Evolutionary conservation across 1,140 invertebrate species (phyloP).

Genomic region (Drosophila miranda): DNA sequence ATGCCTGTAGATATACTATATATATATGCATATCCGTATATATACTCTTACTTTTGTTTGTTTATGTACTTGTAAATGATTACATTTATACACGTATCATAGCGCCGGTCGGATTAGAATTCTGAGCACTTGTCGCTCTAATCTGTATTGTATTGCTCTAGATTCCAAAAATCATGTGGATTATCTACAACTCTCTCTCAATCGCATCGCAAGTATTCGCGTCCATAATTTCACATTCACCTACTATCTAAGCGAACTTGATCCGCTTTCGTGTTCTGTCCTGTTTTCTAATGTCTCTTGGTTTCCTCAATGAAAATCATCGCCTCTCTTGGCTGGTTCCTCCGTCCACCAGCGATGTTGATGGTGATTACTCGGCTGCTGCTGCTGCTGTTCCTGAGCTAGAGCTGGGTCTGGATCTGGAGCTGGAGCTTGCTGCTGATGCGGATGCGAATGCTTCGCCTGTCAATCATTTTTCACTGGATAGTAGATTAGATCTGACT

Average conservation of each 20-base stretch:
- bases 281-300: constrained; percentile 28
- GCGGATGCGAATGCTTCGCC: constrained; percentile 60
- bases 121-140: constrained; percentile 48
- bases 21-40: constrained; percentile 46
- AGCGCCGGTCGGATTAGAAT: constrained; percentile 70
- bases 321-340: constrained; percentile 78
- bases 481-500: constrained; percentile 77
- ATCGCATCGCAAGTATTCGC: constrained; percentile 1
- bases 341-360: constrained; percentile 71
- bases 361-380: constrained; percentile 49
- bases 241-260: constrained; percentile 54
- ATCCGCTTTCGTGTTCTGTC: constrained; percentile 29
- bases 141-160: constrained; percentile 63
- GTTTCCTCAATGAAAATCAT: constrained; percentile 75
- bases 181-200: constrained; percentile 44
- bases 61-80: constrained; percentile 52
- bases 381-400: constrained; percentile 19
- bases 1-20: constrained; percentile 45
- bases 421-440: constrained; percentile 26
- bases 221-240: constrained; percentile 4
- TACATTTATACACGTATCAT: constrained; percentile 56
- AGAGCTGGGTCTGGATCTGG: constrained; percentile 1
- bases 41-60: constrained; percentile 34
- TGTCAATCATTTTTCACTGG: constrained; percentile 82
- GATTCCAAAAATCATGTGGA: constrained; percentile 44